Conservation (phyloP, 2,797 vertebrate species). For the Phalanger gymnotis region DNA sequence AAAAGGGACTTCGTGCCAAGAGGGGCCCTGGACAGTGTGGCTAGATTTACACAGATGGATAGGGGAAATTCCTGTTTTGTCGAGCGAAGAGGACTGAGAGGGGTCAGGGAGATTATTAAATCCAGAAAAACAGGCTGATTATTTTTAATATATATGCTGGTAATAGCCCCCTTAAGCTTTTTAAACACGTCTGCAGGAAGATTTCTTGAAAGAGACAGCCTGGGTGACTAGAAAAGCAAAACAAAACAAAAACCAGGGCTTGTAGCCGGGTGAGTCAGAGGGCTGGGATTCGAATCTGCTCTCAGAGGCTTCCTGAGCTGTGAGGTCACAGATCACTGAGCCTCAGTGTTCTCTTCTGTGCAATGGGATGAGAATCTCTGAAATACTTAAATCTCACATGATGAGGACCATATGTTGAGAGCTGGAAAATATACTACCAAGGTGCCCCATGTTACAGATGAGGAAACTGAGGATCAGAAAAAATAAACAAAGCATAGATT, state of each 20-base stretch:
- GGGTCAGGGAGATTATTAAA: neutral
- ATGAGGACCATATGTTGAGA: neutral
- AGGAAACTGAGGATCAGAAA: neutral
- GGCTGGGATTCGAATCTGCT: neutral
- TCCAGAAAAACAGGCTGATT: neutral
- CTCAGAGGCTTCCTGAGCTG: neutral
- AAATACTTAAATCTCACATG: neutral
- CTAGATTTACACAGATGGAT: neutral
- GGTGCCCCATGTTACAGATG: neutral
- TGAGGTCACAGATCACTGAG: neutral
- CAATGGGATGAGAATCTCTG: neutral
- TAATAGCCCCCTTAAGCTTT: neutral
- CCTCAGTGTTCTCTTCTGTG: neutral
- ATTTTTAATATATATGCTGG: neutral
- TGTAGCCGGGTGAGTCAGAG: neutral
- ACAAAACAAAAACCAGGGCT: neutral
- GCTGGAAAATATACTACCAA: neutral
- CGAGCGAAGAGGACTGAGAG: neutral
- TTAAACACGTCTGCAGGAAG: neutral
- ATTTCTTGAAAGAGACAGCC: neutral
- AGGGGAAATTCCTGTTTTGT: neutral
- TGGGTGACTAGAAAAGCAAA: neutral
- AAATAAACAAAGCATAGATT: too few relatives aligned
- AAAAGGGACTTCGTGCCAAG: neutral
- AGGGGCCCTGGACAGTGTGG: neutral